Base-by-base conservation (phyloP, 64 coral and sea anemone species). In the Montipora sp. region DNA sequence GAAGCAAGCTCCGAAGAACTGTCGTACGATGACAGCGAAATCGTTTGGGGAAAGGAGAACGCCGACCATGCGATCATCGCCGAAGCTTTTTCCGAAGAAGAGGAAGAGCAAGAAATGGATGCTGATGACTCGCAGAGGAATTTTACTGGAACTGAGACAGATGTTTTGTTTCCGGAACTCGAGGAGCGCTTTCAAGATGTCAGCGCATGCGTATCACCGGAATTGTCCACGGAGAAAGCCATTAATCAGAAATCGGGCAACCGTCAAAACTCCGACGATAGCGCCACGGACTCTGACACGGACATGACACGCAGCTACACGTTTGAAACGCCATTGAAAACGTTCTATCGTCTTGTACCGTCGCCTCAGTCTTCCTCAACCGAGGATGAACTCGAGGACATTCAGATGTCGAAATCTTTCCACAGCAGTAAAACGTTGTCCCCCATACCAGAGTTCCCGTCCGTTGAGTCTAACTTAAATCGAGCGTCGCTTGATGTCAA, bases 331-430 rank as follows among this genome's bases (percentile, higher is more conserved):
- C 95, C 95, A 13, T 87, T 98, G 89, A 94, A 98, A 92, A 73
- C 94, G 46, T 98, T 98, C 68, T 98, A 98, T 50, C 95, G 94
- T 63, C 95, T 98, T 3, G 95, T 98, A 6, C 95, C 95, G 1
- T 98, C 95, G 19, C 95, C 95, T 49, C 95, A 96, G 58, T 96
- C 95, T 5, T 98, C 95, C 4, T 97, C 95, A 36, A 98, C 90
- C 75, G 95, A 98, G 59, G 95, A 98, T 21, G 75, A 94, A 58
- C 66, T 72, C 10, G 95, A 98, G 15, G 95, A 98, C 5, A 73
- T 65, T 44, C 92, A 94, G 21, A 59, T 93, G 47, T 60, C 77
- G 13, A 96, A 87, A 58, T 63, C 78, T 6, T 93, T 94, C 53
- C 58, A 83, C 4, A 68, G 79, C 0, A 90, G 92, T 11, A 93